These are phyloP conservation scores for Fulica atra DNA, from an alignment of 2,113 vertebrate genomes.

Conservation along the genomic window DNA sequence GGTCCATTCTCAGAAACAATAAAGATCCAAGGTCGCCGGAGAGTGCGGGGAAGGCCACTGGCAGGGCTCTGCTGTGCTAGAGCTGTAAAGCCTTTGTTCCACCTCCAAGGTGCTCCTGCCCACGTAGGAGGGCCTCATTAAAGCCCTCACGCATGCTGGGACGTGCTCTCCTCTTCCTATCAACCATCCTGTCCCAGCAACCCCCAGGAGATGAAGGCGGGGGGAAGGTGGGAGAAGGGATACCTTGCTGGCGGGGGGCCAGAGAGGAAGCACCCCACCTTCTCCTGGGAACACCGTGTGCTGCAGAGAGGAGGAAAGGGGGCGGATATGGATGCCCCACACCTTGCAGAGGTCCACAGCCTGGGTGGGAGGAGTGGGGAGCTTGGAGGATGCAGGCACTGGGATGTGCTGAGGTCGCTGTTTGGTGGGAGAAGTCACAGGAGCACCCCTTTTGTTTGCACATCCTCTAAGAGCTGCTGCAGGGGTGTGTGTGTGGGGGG, in stretches of 20 bases:
- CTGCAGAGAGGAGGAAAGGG: too few species aligned
- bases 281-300: not conserved
- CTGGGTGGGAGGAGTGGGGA: not conserved
- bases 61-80: not conserved
- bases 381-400: accelerated
- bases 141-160: not conserved
- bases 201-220: accelerated
- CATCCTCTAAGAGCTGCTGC: not conserved
- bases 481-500: too few species aligned
- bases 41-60: constrained; percentile 18
- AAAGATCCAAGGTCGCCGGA: constrained; percentile 65
- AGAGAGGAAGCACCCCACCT: not conserved
- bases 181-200: not conserved
- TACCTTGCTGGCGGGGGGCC: not conserved
- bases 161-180: not conserved
- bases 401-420: accelerated
- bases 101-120: not conserved
- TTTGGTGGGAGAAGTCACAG: not conserved
- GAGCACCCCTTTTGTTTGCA: not conserved
- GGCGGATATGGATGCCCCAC: too few species aligned
- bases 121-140: not conserved
- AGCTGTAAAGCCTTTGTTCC: not conserved
- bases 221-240: not conserved
- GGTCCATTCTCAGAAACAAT: constrained; percentile 61
- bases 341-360: not conserved